Conservation (phyloP, 2,113 vertebrate species). For the Australoheros scitulus region DNA sequence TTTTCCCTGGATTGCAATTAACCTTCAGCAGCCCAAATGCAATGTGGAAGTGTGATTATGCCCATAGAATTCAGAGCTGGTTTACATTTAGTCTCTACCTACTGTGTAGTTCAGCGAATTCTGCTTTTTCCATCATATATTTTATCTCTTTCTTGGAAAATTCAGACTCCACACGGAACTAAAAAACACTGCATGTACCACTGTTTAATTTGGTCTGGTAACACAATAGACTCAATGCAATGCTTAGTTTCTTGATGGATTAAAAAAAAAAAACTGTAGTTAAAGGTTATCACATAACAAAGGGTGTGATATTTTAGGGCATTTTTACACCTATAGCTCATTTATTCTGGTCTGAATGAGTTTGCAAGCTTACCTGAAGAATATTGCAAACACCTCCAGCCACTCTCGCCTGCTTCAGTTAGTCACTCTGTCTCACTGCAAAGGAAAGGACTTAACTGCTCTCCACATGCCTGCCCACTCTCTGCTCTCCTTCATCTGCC, state of each 20-base stretch:
- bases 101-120: slow-evolving; percentile 5
- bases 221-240: too few relatives aligned
- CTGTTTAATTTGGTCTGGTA: too few relatives aligned
- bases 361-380: background rate
- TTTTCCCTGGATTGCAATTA: slow-evolving; percentile 40
- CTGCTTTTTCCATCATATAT: background rate
- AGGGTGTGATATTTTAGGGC: too few relatives aligned
- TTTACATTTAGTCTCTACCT: slow-evolving; percentile 4
- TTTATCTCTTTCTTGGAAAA: background rate
- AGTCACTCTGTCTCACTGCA: background rate
- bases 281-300: too few relatives aligned
- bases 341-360: too few relatives aligned
- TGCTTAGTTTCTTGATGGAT: too few relatives aligned
- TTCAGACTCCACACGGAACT: too few relatives aligned
- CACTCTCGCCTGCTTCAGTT: background rate
- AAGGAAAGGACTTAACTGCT: background rate
- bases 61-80: slow-evolving; percentile 11
- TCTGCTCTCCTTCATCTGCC: too few relatives aligned
- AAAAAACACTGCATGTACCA: too few relatives aligned
- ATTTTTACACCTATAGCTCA: too few relatives aligned
- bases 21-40: slow-evolving; percentile 17
- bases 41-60: slow-evolving; percentile 10
- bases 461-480: background rate
- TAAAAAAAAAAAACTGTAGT: too few relatives aligned
- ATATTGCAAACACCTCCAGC: background rate